Base-by-base conservation (phyloP, 2,888 invertebrate species). In the Neoascia interrupta region DNA sequence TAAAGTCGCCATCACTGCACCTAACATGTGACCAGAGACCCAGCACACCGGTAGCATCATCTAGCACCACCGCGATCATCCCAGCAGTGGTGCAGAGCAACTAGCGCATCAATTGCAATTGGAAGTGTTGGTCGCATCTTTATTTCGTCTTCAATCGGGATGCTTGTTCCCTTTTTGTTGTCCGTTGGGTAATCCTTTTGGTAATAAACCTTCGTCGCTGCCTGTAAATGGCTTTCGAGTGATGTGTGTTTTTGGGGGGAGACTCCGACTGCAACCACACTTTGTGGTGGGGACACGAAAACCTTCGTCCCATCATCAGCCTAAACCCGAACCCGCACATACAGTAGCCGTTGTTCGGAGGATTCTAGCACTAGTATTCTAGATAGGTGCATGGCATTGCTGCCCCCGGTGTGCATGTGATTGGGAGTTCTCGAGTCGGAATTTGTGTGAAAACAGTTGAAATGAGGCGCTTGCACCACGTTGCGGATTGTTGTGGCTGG, bases 391-490 rank as follows among this genome's bases (percentile, higher is more conserved):
- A 73, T 61, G 56, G 73, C 61, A 66, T 61, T 43, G 39, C 34
- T 64, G 58, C 41, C 64, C 31, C 10, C 8, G 31, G 31, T 31
- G 8, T 31, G 8, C 31, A 58, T 60, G 37, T 72, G 76, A 76
- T 72, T 76, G 79, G 73, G 64, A 66, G 43, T 72, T 73, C 72
- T 79, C 72, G 60, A 72, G 60, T 61, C 73, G 73, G 79, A 79
- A 79, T 79, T 79, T 79, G 79, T 79, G 79, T 79, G 79, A 79
- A 79, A 79, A 79, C 79, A 73, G 79, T 79, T 79, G 79, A 79
- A 79, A 73, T 73, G 79, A 79, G 79, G 79, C 73, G 79, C 79
- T 79, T 76, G 72, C 76, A 76, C 76, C 76, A 70, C 53, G 53
- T 36, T 56, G 37, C n/a, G 31, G 60, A 70, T 21, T 60, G 60